Evolutionary conservation across 1,140 invertebrate species (phyloP), one percentile per base, ranked within the genome.

Genomic region (Brachionus rotundiformis): DNA sequence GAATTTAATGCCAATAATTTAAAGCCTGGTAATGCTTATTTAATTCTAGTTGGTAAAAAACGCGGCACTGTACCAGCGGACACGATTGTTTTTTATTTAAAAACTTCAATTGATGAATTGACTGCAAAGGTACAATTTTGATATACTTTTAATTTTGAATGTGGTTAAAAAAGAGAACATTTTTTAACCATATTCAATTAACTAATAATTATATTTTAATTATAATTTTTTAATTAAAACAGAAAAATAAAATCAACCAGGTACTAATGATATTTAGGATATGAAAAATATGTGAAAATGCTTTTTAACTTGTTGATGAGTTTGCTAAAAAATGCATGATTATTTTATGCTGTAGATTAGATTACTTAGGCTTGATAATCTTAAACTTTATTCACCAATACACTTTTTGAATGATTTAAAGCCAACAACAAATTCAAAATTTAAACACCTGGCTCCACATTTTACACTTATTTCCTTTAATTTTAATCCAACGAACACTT

Each of bases 1-100:
- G 85, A 87, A 81, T 88, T 87, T 82, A 85, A 83, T 11, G 87
- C 86, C 31, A 81, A 86, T 7, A 88, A 86, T 82, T 83, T 88
- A 11, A 83, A 86, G 29, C 85, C 87, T 11, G 85, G 87, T 0
- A 85, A 88, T 73, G 87, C 87, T 39, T 83, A 85, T 3, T 83
- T 88, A 11, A 84, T 88, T 16, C 82, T 88, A 41, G 83, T 86
- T 77, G 86, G 87, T 4, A 84, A 85, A 71, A 82, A 86, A 65
- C 84, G 85, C 23, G 86, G 86, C 2, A 84, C 87, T 33, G 82
- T 84, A 39, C 81, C 84, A 6, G 86, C 86, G 7, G 84, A 85
- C 79, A 87, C 86, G 3, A 65, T 88, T 31, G 86, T 86, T 27
- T 88, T 88, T 82, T 86, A 82, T 31, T 84, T 88, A 5, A 81